Base-by-base conservation (phyloP, 1,140 invertebrate species). In the Scylla paramamosain region DNA sequence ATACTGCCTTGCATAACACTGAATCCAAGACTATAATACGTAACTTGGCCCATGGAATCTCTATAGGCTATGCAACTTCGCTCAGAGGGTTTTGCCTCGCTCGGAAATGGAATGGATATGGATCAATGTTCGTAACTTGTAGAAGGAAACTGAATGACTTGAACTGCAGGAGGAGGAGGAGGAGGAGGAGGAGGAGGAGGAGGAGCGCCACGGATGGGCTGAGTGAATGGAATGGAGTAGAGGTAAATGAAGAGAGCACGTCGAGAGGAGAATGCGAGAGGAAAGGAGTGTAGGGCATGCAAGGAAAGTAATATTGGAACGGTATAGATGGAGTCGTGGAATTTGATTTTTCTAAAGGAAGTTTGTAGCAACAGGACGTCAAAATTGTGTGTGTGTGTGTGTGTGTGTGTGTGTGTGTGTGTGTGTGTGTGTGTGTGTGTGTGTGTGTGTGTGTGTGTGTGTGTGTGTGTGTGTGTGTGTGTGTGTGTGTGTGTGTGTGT, bases 351-450 rank as follows among this genome's bases (percentile, higher is more conserved):
- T 39, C 39, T 6, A 6, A 39, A 39, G 39, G 6, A 39, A 2
- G 39, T 39, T 39, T 39, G 39, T 39, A 39, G 39, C 39, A 39
- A 2, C 39, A 39, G 39, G 39, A 83, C 25, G 77, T n/a, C 25
- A 83, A 7, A 83, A 83, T 83, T 25, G 7, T 83, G 4, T 83
- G 25, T 25, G 77, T n/a, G 77, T 25, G 77, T 39, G 39, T n/a
- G 77, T 83, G 77, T 83, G 77, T 83, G 77, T 83, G 77, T 83
- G 77, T 83, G 77, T 83, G 77, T 83, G 77, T 83, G 77, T 83
- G 77, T 83, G 77, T 83, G 77, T 83, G 77, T 83, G 77, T 83
- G 77, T 83, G 77, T 83, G 77, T 83, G 77, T 83, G 77, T 83
- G 77, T 83, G 77, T 83, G 77, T 83, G 77, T 83, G 77, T 83